phyloP scores from a whole-genome alignment of 2,797 vertebrate genomes.

The Choloepus didactylus region DNA sequence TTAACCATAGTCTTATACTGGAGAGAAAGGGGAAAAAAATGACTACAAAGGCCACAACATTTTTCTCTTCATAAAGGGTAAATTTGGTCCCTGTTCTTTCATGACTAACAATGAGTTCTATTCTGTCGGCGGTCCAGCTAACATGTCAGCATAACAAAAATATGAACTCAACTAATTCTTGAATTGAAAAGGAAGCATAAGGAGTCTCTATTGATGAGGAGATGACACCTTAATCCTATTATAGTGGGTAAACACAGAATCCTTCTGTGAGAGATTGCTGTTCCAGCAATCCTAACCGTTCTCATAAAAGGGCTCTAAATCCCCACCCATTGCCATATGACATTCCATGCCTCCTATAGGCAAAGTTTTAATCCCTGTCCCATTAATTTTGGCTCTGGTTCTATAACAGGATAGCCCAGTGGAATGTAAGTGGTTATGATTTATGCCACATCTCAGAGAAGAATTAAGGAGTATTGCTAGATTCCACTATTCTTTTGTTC shows the following conservation, averaged over 20 bases:
- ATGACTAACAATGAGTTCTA: constrained; percentile 1
- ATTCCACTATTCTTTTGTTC: not conserved
- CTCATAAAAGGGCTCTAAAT: not conserved
- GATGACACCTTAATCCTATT: not conserved
- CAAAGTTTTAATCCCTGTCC: not conserved
- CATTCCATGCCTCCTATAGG: not conserved
- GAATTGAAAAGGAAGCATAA: not conserved
- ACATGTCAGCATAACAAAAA: not conserved
- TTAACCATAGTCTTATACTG: not conserved
- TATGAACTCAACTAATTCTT: not conserved
- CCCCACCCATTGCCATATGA: not conserved
- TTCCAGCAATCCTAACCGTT: not conserved
- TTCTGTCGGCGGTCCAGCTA: not conserved
- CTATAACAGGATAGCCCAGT: not conserved
- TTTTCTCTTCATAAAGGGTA: not conserved
- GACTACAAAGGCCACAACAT: not conserved
- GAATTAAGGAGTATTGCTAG: not conserved
- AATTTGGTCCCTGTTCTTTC: not conserved
- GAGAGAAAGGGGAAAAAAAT: not conserved
- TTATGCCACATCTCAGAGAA: not conserved
- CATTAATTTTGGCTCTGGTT: not conserved
- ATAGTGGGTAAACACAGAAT: not conserved
- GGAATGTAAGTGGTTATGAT: not conserved
- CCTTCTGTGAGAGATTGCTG: not conserved
- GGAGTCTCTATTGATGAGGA: not conserved